These are phyloP conservation scores for Aleiodes testaceus DNA, from an alignment of 2,888 invertebrate genomes.

Conservation along the genomic window DNA sequence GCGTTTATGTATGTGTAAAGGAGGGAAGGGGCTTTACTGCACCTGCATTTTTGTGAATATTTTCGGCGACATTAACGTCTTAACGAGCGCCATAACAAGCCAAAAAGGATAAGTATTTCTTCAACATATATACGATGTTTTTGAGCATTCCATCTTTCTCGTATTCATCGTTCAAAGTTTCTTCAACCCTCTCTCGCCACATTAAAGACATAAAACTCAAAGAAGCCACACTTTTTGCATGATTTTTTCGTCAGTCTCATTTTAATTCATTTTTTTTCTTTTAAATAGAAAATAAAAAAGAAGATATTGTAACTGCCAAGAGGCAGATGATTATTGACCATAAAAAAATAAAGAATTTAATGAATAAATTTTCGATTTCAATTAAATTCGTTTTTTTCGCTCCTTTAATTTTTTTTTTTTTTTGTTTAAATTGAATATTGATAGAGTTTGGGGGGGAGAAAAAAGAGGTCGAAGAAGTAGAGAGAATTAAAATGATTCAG, in stretches of 20 bases:
- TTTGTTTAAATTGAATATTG: too few species aligned
- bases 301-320: constrained; percentile 46
- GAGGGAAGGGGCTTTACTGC: constrained; percentile 55
- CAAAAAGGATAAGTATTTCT: constrained; percentile 59
- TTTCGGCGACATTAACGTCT: constrained; percentile 70
- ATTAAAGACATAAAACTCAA: constrained; percentile 5
- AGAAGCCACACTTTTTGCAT: background rate
- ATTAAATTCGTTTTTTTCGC: too few species aligned
- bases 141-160: constrained; percentile 31
- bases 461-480: too few species aligned
- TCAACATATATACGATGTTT: constrained; percentile 20
- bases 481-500: too few species aligned
- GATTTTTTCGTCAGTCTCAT: constrained; percentile 23
- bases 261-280: constrained; percentile 45
- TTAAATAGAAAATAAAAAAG: background rate
- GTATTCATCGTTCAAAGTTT: constrained; percentile 31
- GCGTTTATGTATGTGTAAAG: constrained; percentile 41
- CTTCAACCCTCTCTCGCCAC: background rate
- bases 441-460: too few species aligned
- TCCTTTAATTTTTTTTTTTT: too few species aligned
- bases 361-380: constrained; percentile 2
- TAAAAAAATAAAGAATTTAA: background rate
- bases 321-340: constrained; percentile 43
- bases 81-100: constrained; percentile 69
- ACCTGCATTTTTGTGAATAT: constrained; percentile 72